phyloP scores from a whole-genome alignment of 1,140 invertebrate species.

The Drosophila arawakana region DNA sequence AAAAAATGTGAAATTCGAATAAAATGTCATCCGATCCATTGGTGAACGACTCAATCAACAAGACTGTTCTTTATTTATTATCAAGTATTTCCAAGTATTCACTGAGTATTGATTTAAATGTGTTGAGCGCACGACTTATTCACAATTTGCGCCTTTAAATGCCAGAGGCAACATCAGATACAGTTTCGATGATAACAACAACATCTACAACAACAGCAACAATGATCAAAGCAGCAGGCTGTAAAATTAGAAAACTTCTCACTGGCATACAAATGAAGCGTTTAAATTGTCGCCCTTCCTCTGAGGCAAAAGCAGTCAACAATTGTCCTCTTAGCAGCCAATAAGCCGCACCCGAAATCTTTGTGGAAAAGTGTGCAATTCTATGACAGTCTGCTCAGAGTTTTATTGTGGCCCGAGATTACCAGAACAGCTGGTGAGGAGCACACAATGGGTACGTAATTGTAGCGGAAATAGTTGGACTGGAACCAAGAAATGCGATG shows the following conservation, averaged over 20 bases:
- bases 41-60: slow-evolving; percentile 1
- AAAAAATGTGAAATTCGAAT: no score
- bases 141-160: not conserved
- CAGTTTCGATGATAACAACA: not conserved
- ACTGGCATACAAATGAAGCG: slow-evolving; percentile 39
- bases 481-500: slow-evolving; percentile 38
- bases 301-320: slow-evolving; percentile 8
- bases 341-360: slow-evolving; percentile 50
- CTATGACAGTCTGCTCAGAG: slow-evolving; percentile 42
- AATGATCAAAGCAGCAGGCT: slow-evolving; percentile 31
- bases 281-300: slow-evolving; percentile 26
- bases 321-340: slow-evolving; percentile 64
- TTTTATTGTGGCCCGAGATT: slow-evolving; percentile 68
- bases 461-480: slow-evolving; percentile 53
- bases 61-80: not conserved
- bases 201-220: not conserved
- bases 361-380: slow-evolving; percentile 25
- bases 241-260: slow-evolving; percentile 39
- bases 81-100: no score
- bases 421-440: slow-evolving; percentile 50
- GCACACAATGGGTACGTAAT: slow-evolving; percentile 43
- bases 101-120: slow-evolving; percentile 9
- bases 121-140: slow-evolving; percentile 8
- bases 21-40: no score
- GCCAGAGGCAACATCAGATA: not conserved